Percentiles rank a stretch among this genome's conserved stretches.
These are phyloP conservation scores for Trididemnum nubilum DNA, from an alignment of 23 tunicate genomes.

Conservation along the genomic window DNA sequence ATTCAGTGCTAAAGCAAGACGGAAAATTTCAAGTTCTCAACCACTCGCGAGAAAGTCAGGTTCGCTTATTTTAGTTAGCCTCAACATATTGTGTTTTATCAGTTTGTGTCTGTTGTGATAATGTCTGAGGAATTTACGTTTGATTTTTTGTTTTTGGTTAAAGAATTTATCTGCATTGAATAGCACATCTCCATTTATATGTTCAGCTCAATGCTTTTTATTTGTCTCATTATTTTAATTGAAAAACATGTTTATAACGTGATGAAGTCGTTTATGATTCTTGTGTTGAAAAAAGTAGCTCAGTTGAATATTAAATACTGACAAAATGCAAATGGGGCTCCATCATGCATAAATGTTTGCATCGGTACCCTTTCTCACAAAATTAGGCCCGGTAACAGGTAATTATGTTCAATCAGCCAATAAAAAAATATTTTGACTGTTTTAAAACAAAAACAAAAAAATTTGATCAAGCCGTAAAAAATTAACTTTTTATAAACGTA, in stretches of 20 bases:
- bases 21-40: neutral
- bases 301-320: neutral
- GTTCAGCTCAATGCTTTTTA: neutral
- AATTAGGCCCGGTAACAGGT: too few relatives aligned
- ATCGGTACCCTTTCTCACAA: too few relatives aligned
- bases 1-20: neutral
- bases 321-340: neutral
- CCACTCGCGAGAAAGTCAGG: neutral
- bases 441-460: too few relatives aligned
- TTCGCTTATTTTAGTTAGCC: neutral
- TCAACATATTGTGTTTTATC: neutral
- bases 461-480: too few relatives aligned
- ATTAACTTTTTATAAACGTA: too few relatives aligned
- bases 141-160: neutral
- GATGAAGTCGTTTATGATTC: neutral
- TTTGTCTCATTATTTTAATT: neutral
- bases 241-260: neutral
- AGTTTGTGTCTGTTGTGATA: neutral
- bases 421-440: too few relatives aligned
- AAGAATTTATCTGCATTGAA: neutral
- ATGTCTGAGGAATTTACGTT: neutral
- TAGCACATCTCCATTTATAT: neutral
- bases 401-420: too few relatives aligned
- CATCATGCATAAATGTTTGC: neutral
- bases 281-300: neutral